Conservation (phyloP, 92 coral and sea anemone species). For the Zoanthus gigantus region DNA sequence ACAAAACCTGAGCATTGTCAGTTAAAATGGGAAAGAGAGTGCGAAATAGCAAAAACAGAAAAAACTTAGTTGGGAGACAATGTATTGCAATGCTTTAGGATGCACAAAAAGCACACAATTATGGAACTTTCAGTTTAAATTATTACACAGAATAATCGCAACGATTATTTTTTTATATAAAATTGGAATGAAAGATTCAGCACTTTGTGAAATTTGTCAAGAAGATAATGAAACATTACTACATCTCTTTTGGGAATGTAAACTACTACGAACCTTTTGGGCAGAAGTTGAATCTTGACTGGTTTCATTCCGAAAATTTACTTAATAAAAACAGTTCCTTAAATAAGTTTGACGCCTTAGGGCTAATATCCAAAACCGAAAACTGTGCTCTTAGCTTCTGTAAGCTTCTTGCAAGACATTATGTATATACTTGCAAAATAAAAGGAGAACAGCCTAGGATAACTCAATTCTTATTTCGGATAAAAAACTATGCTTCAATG, state of each 20-base stretch:
- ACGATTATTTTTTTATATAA: not conserved
- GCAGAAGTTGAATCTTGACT: too few relatives aligned
- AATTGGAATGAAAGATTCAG: not conserved
- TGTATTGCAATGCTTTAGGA: not conserved
- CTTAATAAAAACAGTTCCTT: too few relatives aligned
- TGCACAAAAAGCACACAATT: not conserved
- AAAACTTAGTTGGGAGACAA: not conserved
- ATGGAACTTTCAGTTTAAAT: not conserved
- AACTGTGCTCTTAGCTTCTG: too few relatives aligned
- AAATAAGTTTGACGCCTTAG: too few relatives aligned
- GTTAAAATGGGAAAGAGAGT: not conserved
- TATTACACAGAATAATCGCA: not conserved
- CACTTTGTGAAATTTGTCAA: not conserved
- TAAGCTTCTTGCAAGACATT: too few relatives aligned
- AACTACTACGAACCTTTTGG: too few relatives aligned
- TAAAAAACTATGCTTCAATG: too few relatives aligned
- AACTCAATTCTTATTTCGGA: too few relatives aligned
- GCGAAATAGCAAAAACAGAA: not conserved
- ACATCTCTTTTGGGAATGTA: not conserved
- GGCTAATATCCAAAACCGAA: too few relatives aligned
- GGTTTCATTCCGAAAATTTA: too few relatives aligned
- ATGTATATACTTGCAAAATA: too few relatives aligned
- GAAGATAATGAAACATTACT: not conserved
- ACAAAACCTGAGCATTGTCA: not conserved
- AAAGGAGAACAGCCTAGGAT: too few relatives aligned